Evolutionary conservation across 2,113 vertebrate species (phyloP), one percentile per base, ranked within the genome.

Genomic region (Desmodus rotundus): DNA sequence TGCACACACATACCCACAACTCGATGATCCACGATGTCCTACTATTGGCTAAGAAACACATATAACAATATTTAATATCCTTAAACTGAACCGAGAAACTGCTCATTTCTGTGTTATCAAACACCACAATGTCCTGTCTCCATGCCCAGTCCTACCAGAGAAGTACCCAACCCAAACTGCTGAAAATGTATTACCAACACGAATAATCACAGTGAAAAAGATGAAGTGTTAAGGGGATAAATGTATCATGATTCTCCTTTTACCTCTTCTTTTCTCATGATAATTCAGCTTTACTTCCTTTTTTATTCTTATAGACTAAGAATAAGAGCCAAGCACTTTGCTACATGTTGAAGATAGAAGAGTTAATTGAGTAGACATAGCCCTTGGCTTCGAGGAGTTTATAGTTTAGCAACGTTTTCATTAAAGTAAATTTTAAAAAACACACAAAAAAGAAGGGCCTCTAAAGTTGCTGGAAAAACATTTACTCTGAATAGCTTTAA

Each of bases 301-400:
- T 92, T 63, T 74, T 1, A 95, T 28, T 89, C 26, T 87, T 94
- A 85, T 2, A 88, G 38, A 74, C 43, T 74, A 74, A 95, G 22
- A 91, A 70, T 70, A 89, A 58, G 31, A 45, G 33, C 33, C 33
- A 89, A 67, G 38, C 61, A 82, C 68, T 86, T 77, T 73, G 22
- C 31, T 91, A 65, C 3, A 17, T 43, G 47, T 43, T 82, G 9
- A 22, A 11, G 33, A 88, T 24, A 45, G 1, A 81, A 58, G 65
- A 70, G 19, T 68, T 54, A 92, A 94, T 10, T 28, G 28, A 13
- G 82, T 0, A 61, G 16, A 86, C 10, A 70, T 0, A 68, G 33
- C 2, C 14, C 19, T 33, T 95, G 36, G n/a, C 67, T 95, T 96
- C 52, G 87, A 78, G 54, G 38, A 96, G 70, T 63, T 78, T 96